A percentile compares a stretch with the other conserved stretches of the same genome.
Conservation (phyloP, 1,140 invertebrate genomes). For the Hydropsyche tenuis region DNA sequence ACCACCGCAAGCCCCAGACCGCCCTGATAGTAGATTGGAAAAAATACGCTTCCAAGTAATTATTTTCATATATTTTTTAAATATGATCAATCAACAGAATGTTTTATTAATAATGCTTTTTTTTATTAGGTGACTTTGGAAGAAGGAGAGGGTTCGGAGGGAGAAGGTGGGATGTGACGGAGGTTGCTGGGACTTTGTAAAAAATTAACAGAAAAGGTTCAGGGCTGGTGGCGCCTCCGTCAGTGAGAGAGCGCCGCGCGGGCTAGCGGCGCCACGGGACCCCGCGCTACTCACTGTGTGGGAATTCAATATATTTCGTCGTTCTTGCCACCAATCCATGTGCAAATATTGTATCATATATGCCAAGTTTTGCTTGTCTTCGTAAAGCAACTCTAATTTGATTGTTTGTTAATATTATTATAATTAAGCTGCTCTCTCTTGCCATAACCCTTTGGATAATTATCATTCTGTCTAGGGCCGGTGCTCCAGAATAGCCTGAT, state of each 20-base stretch:
- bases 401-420: constrained; percentile 45
- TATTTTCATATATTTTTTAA: constrained; percentile 14
- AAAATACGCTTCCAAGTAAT: constrained; percentile 73
- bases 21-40: constrained; percentile 63
- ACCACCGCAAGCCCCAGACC: constrained; percentile 56
- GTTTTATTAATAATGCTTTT: no score
- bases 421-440: constrained; percentile 50
- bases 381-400: constrained; percentile 39
- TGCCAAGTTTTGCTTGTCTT: constrained; percentile 40
- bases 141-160: constrained; percentile 74
- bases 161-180: constrained; percentile 83
- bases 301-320: neutral
- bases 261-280: constrained; percentile 29
- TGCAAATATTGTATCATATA: constrained; percentile 42
- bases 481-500: neutral
- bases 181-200: constrained; percentile 84
- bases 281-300: neutral
- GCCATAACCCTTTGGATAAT: constrained; percentile 41
- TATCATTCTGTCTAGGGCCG: neutral
- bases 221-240: constrained; percentile 78
- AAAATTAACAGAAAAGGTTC: constrained; percentile 84
- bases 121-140: constrained; percentile 90
- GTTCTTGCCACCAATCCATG: constrained; percentile 18
- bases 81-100: neutral
- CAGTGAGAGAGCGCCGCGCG: constrained; percentile 59